Percentiles rank a stretch among this genome's conserved stretches.
Conservation (phyloP, 2,113 vertebrate species). For the Channa maculata region DNA sequence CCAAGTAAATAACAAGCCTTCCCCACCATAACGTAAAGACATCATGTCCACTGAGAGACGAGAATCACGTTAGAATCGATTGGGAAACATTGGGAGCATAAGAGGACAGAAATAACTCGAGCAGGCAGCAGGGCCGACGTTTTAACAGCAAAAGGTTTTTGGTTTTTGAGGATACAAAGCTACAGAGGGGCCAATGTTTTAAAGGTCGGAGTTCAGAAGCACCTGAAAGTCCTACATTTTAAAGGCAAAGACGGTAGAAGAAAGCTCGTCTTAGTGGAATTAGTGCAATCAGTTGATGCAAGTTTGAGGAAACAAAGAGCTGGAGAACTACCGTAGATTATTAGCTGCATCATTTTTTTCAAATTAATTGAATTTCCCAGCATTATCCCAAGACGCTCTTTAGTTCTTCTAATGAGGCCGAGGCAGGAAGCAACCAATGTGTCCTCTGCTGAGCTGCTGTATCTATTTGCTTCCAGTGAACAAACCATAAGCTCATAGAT, state of each 20-base stretch:
- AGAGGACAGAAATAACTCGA: constrained; percentile 42
- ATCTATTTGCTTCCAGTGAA: not conserved
- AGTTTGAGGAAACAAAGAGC: no score
- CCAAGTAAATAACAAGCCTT: not conserved
- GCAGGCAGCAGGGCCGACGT: not conserved
- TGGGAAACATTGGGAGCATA: constrained; percentile 25
- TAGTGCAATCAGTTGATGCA: no score
- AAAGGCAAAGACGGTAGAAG: no score
- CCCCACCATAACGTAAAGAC: constrained; percentile 25
- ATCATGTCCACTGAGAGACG: constrained; percentile 20
- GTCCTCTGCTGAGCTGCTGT: not conserved
- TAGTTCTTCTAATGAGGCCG: not conserved
- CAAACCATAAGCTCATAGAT: no score
- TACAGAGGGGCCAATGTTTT: no score
- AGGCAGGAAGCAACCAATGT: no score
- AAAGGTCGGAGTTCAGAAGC: no score
- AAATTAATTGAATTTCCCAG: no score
- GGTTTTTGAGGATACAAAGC: no score
- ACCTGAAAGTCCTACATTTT: no score
- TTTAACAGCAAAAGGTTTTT: not conserved
- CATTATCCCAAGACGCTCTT: not conserved
- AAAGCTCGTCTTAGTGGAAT: no score
- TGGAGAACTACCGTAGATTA: no score
- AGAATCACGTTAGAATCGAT: constrained; percentile 41
- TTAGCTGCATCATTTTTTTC: not conserved